Conservation (phyloP, 2,888 invertebrate species). For the Campoplex capitator region DNA sequence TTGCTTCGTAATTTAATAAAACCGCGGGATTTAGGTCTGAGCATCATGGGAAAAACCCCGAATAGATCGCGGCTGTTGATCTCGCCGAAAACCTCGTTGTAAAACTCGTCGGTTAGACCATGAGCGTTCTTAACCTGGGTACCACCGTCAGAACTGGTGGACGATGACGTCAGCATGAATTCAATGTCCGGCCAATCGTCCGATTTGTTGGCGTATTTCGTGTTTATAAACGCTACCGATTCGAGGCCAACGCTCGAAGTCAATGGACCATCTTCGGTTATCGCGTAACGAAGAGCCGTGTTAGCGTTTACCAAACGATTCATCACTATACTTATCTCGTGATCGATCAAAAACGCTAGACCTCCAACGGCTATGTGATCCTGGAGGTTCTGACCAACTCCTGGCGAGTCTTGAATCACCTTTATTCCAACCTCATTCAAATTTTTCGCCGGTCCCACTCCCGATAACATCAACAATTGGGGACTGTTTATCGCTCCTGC, state of each 20-base stretch:
- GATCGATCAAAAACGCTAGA: conserved; percentile 92
- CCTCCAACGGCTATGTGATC: conserved; percentile 96
- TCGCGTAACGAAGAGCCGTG: conserved; percentile 92
- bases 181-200: conserved; percentile 97
- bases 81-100: conserved; percentile 90
- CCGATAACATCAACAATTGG: conserved; percentile 96
- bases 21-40: conserved; percentile 95
- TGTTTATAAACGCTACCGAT: conserved; percentile 94
- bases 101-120: conserved; percentile 92
- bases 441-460: conserved; percentile 92
- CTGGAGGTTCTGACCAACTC: conserved; percentile 94
- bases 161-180: conserved; percentile 94
- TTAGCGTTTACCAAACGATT: conserved; percentile 93
- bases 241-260: conserved; percentile 95
- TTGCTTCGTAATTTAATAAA: conserved; percentile 89
- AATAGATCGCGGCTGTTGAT: conserved; percentile 92
- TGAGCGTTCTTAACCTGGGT: conserved; percentile 92
- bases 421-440: conserved; percentile 90
- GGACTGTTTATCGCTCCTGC: conserved; percentile 97
- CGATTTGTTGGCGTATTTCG: conserved; percentile 93
- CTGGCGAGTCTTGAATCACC: conserved; percentile 91
- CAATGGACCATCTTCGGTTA: conserved; percentile 94
- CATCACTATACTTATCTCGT: conserved; percentile 92
- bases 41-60: conserved; percentile 94
- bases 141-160: conserved; percentile 94